phyloP scores from a whole-genome alignment of 2,888 invertebrate species.

The Diogma glabrata region DNA sequence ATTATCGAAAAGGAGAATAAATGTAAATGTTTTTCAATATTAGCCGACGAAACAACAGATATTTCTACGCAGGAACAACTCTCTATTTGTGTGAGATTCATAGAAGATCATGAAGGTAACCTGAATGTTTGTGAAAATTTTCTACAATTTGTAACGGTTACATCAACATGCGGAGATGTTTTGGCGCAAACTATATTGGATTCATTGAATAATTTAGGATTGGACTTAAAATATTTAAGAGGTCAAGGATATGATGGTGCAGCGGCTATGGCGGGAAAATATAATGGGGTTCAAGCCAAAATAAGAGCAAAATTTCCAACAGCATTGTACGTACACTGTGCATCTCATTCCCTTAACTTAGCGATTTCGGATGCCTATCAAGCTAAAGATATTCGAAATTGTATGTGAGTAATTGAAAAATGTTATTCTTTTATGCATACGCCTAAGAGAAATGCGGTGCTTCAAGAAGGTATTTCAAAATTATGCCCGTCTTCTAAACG shows the following conservation, averaged over 20 bases:
- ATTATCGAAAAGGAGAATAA: no score
- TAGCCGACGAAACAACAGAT: no score
- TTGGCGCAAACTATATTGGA: not conserved
- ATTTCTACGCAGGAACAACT: no score
- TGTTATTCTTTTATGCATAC: slow-evolving; percentile 2
- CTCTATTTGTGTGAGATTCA: not conserved
- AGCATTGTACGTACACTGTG: not conserved
- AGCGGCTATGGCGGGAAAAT: not conserved
- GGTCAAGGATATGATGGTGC: not conserved
- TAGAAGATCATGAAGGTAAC: not conserved
- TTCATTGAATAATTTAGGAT: not conserved
- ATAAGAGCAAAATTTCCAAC: not conserved
- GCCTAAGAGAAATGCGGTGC: not conserved
- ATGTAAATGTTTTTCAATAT: no score
- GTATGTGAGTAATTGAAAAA: not conserved
- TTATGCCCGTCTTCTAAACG: not conserved
- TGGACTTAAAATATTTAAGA: not conserved
- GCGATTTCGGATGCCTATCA: not conserved
- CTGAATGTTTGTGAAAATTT: not conserved
- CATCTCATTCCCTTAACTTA: not conserved
- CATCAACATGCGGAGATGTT: slow-evolving; percentile 1
- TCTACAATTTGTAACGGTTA: slow-evolving; percentile 1
- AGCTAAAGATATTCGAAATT: not conserved
- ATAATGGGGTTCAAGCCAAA: not conserved
- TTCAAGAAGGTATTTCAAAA: not conserved